phyloP scores from a whole-genome alignment of 2,113 vertebrate species.

The Myrmecobius fasciatus region DNA sequence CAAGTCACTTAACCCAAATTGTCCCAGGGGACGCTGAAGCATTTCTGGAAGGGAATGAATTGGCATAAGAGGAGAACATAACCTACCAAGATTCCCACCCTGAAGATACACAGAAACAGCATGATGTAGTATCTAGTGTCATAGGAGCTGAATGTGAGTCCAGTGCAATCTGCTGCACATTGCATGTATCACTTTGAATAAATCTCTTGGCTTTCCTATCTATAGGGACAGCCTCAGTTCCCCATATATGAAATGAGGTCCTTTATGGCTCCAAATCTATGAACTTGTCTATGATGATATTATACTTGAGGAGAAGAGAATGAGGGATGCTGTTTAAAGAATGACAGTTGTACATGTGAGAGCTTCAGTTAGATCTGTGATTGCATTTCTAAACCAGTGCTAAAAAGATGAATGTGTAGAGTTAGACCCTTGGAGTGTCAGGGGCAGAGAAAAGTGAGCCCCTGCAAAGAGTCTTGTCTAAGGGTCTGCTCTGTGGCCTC shows the following conservation, averaged over 20 bases:
- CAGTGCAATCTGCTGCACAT: not conserved
- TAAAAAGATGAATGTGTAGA: not conserved
- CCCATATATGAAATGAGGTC: not conserved
- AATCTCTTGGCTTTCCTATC: not conserved
- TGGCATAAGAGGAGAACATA: not conserved
- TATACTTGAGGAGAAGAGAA: not conserved
- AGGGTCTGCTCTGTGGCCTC: not conserved
- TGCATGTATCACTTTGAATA: not conserved
- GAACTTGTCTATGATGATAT: not conserved
- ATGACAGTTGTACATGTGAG: not conserved
- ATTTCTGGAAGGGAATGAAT: not conserved
- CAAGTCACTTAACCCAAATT: too few relatives aligned
- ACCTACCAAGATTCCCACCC: not conserved
- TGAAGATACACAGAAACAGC: not conserved
- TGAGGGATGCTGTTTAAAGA: not conserved
- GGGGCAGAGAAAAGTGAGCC: not conserved
- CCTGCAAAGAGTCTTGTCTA: not conserved
- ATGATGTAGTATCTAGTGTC: not conserved
- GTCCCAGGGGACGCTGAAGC: too few relatives aligned
- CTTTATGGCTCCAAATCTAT: not conserved
- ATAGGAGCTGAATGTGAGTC: not conserved
- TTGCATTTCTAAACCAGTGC: not conserved
- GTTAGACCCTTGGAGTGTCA: not conserved
- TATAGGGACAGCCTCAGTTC: not conserved
- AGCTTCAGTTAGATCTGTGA: not conserved